A percentile compares a stretch with the other conserved stretches of the same genome.
phyloP scores from a whole-genome alignment of 2,797 vertebrate species.

The Leptatherina wallacei region DNA sequence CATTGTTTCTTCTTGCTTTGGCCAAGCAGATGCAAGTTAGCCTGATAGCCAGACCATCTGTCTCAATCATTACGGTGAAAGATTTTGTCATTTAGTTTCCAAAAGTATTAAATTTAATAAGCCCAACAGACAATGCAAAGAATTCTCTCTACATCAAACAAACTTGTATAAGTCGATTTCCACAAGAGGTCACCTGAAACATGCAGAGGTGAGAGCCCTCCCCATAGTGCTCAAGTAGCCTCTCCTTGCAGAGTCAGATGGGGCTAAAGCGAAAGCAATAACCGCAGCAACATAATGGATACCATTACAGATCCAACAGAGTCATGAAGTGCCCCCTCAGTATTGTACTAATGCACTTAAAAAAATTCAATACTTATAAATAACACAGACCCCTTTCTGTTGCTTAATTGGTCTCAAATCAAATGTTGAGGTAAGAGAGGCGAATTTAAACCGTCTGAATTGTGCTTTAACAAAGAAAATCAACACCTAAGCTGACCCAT shows the following conservation, averaged over 20 bases:
- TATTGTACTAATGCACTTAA: constrained; percentile 3
- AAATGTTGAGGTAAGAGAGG: not conserved
- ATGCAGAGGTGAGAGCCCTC: constrained; percentile 23
- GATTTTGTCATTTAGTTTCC: constrained; percentile 4
- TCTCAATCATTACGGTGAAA: not conserved
- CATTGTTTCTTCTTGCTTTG: not conserved
- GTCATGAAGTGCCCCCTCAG: constrained; percentile 9
- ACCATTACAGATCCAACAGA: constrained; percentile 5
- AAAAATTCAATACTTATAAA: constrained; percentile 10
- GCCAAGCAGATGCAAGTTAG: constrained; percentile 10
- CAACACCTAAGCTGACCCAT: not conserved
- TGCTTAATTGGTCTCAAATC: constrained; percentile 18
- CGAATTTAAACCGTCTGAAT: constrained; percentile 2
- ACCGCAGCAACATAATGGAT: constrained; percentile 19
- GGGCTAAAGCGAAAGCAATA: constrained; percentile 38
- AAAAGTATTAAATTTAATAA: not conserved
- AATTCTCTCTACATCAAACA: constrained; percentile 19
- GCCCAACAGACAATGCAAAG: not conserved
- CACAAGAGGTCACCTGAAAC: constrained; percentile 25
- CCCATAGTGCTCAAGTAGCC: constrained; percentile 3
- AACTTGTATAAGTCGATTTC: not conserved
- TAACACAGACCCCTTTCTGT: constrained; percentile 12
- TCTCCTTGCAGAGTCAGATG: constrained; percentile 20
- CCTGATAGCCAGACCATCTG: not conserved
- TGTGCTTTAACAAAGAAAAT: not conserved